phyloP scores from a whole-genome alignment of 1,140 invertebrate species.

The Drosophila eugracilis region DNA sequence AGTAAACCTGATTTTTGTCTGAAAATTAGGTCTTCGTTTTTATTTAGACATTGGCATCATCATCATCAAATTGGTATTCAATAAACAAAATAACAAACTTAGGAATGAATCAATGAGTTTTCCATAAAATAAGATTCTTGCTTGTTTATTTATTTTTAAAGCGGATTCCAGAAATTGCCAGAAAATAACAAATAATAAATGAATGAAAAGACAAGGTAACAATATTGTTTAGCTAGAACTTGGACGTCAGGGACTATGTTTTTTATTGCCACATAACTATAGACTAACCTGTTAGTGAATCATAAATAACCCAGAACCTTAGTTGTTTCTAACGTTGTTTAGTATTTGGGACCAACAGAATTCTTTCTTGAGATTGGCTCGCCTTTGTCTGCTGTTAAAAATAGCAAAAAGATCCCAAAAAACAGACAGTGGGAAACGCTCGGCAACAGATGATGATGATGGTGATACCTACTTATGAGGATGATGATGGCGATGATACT shows the following conservation, averaged over 20 bases:
- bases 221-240: conserved; percentile 14
- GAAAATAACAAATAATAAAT: conserved; percentile 19
- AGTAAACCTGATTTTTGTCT: conserved; percentile 58
- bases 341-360: conserved; percentile 25
- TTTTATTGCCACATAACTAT: conserved; percentile 48
- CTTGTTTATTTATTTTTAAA: conserved; percentile 33
- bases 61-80: conserved; percentile 29
- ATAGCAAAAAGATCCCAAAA: conserved; percentile 33
- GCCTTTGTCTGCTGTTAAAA: conserved; percentile 42
- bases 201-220: conserved; percentile 15
- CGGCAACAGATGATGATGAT: conserved; percentile 29
- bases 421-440: conserved; percentile 39
- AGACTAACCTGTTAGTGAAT: conserved; percentile 67
- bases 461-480: neutral
- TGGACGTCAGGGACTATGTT: conserved; percentile 35
- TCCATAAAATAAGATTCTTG: conserved; percentile 17
- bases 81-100: conserved; percentile 37
- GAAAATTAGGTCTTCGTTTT: conserved; percentile 81
- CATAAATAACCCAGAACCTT: conserved; percentile 47
- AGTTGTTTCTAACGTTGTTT: conserved; percentile 34
- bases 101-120: conserved; percentile 61
- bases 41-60: conserved; percentile 79
- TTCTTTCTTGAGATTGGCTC: conserved; percentile 13
- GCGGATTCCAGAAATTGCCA: conserved; percentile 35
- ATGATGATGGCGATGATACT: conserved; percentile 12